Evolutionary conservation across 2,888 invertebrate species (phyloP), one percentile per base, ranked within the genome.

Genomic region (Ernsta delagoae): DNA sequence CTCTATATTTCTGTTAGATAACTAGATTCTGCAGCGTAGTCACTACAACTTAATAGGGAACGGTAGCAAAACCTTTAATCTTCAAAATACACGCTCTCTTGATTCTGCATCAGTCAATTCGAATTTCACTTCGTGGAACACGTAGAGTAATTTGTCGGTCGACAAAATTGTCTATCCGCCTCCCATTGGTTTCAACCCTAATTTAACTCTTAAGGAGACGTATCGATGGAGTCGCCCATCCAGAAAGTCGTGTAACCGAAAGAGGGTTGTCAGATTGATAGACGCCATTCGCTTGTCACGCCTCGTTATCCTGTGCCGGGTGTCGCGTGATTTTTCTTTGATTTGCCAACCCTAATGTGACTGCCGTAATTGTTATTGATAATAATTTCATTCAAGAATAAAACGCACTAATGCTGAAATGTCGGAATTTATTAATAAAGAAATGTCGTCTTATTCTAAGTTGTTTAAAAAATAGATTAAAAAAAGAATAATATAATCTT

Each of bases 161-260:
- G 78, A 74, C 78, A 79, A 81, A 85, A 83, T 84, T 84, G 83
- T 81, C 81, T 83, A 80, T 82, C 79, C 81, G 75, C 75, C 74
- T 76, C 75, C 70, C 79, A 83, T 86, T 83, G 90, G 90, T 86
- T 89, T 90, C 85, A 87, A 84, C 85, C 89, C 83, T 87, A 88
- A 90, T 24, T 92, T 90, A 90, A 88, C 89, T 86, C 83, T 79
- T 84, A 86, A 86, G 84, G 84, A 89, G 86, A 88, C 83, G 82
- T 85, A 91, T 90, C 76, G 87, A 82, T 76, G 81, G 77, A 80
- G 71, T 79, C 86, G 85, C 72, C 80, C 85, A 84, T 77, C 82
- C 87, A 82, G 82, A 85, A 88, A 89, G 87, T 88, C 87, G 84
- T 87, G 86, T 83, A 83, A 83, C 79, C 81, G 82, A 83, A 83